These are phyloP conservation scores for Mamestra brassicae DNA, from an alignment of 2,888 invertebrate species.

Conservation along the genomic window DNA sequence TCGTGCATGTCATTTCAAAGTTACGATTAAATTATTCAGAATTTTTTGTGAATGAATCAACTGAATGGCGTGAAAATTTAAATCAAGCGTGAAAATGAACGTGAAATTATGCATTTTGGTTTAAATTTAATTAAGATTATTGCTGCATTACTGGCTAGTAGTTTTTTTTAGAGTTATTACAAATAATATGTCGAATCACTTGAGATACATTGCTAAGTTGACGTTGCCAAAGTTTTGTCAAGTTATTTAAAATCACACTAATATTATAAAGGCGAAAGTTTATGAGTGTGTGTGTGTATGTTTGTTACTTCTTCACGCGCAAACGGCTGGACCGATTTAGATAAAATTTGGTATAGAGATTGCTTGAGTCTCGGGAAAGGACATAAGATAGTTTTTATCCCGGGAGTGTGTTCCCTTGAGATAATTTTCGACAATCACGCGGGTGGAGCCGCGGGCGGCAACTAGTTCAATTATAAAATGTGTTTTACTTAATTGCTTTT, in stretches of 20 bases:
- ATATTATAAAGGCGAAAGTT: no score
- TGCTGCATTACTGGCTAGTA: not conserved
- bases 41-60: constrained; percentile 36
- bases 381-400: no score
- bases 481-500: not conserved
- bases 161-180: not conserved
- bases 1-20: constrained; percentile 31
- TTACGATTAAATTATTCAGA: not conserved
- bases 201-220: not conserved
- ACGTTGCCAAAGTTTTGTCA: not conserved
- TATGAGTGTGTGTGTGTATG: no score
- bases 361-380: no score
- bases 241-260: not conserved
- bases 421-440: no score
- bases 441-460: no score
- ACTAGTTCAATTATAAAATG: not conserved
- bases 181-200: not conserved
- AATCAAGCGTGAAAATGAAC: constrained; percentile 23
- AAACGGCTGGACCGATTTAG: no score
- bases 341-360: no score
- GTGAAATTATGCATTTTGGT: constrained; percentile 9
- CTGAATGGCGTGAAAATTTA: not conserved
- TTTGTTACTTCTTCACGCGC: no score
- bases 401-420: no score
- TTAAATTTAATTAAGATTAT: constrained; percentile 7